A percentile compares a stretch with the other conserved stretches of the same genome.
phyloP scores from a whole-genome alignment of 1,140 invertebrate species.

The Calycopis cecrops region DNA sequence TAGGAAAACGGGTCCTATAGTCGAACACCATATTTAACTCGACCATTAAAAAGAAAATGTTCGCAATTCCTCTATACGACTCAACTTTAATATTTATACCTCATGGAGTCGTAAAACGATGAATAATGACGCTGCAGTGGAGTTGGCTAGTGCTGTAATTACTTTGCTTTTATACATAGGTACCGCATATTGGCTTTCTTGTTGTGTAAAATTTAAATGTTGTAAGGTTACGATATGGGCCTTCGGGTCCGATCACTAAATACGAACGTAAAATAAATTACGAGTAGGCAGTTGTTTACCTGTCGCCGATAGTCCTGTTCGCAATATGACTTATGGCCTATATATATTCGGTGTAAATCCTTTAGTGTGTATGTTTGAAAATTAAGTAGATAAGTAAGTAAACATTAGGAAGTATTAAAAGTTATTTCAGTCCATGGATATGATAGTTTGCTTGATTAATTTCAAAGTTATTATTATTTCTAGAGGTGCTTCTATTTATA shows the following conservation, averaged over 20 bases:
- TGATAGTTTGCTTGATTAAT: too few relatives aligned
- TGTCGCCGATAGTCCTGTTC: too few relatives aligned
- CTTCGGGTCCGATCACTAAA: constrained; percentile 32
- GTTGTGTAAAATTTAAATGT: constrained; percentile 60
- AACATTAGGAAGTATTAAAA: too few relatives aligned
- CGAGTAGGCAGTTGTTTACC: too few relatives aligned
- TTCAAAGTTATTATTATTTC: too few relatives aligned
- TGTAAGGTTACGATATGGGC: constrained; percentile 46
- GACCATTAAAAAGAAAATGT: constrained; percentile 73
- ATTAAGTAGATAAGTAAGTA: too few relatives aligned
- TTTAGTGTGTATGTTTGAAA: too few relatives aligned
- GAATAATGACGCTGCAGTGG: constrained; percentile 71
- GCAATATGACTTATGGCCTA: too few relatives aligned
- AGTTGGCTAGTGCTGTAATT: constrained; percentile 70
- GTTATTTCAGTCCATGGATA: too few relatives aligned
- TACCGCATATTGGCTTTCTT: constrained; percentile 53
- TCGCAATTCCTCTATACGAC: constrained; percentile 72
- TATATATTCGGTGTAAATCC: too few relatives aligned
- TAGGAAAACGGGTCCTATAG: constrained; percentile 45
- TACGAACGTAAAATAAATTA: background rate
- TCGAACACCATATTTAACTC: constrained; percentile 66
- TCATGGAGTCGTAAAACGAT: constrained; percentile 71
- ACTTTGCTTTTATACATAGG: constrained; percentile 61
- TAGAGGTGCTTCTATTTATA: too few relatives aligned
- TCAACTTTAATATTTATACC: constrained; percentile 73